Evolutionary conservation across 2,888 invertebrate genomes (phyloP), one percentile per base, ranked within the genome.

Genomic region (Odontocolon sp.): DNA sequence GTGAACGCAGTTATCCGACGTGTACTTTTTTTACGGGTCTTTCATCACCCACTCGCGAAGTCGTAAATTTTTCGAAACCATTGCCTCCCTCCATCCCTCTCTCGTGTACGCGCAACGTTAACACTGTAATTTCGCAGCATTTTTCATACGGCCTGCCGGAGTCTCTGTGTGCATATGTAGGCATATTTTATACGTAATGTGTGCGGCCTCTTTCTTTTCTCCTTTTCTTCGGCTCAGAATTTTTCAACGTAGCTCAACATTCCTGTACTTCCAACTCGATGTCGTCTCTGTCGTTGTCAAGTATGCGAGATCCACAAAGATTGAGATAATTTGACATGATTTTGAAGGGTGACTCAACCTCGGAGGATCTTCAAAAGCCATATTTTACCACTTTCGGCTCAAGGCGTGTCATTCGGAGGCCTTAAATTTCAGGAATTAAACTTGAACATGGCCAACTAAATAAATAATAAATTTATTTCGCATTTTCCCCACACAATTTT

Each of bases 91-190:
- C 6, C 31, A 2, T 6, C 33, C 28, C 59, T 68, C 63, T 61
- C 80, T 79, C 82, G 73, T 81, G 82, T 83, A 79, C 82, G 81
- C 80, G 82, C 80, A 80, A 81, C 82, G 84, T 82, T 86, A 85
- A 85, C 85, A 84, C 86, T 84, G 84, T 86, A 87, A 87, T 88
- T 88, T 87, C 82, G 81, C 81, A 80, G 81, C 77, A 82, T 82
- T 86, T 85, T 83, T 82, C 83, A 81, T 72, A 77, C 52, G 40
- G 68, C 75, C 71, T 68, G 47, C 66, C 72, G 59, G 68, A 67
- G 52, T 71, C 75, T 70, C 75, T 52, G 57, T 73, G 67, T 64
- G 63, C 71, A 74, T 67, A 72, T 52, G 57, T 69, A 59, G 57
- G 36, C 59, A 54, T 76, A 71, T 76, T 76, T 72, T 72, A 77